Conservation (phyloP, 2,797 vertebrate species). For the Hydrocynus forskahlii region DNA sequence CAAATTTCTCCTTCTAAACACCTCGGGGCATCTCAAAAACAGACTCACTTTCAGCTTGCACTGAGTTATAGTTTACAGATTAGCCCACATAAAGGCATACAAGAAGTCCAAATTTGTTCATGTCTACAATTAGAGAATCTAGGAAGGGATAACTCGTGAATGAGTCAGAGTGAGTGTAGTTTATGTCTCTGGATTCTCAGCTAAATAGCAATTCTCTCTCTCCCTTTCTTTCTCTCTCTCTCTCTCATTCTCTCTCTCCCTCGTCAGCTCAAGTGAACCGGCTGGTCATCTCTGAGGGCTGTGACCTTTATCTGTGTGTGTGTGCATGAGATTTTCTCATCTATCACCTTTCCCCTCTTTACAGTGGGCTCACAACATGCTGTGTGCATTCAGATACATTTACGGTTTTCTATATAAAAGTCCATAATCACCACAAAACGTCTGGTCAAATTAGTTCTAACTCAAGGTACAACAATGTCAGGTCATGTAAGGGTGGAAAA, state of each 20-base stretch:
- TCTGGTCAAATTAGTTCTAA: too few relatives aligned
- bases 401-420: neutral
- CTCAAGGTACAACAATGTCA: too few relatives aligned
- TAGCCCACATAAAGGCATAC: slow-evolving; percentile 1
- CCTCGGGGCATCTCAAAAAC: slow-evolving; percentile 27
- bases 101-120: slow-evolving; percentile 9
- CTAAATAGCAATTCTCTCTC: slow-evolving; percentile 34
- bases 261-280: slow-evolving; percentile 11
- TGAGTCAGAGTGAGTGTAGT: slow-evolving; percentile 23
- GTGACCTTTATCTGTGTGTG: slow-evolving; percentile 42
- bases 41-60: neutral
- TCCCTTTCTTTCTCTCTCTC: slow-evolving; percentile 60
- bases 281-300: slow-evolving; percentile 38
- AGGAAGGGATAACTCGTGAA: slow-evolving; percentile 29
- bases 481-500: too few relatives aligned
- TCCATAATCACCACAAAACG: too few relatives aligned
- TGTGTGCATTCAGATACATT: neutral
- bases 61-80: slow-evolving; percentile 19
- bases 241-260: slow-evolving; percentile 56
- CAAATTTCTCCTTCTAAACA: neutral
- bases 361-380: neutral
- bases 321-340: slow-evolving; percentile 22
- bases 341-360: slow-evolving; percentile 3
- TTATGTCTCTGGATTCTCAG: slow-evolving; percentile 39
- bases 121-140: slow-evolving; percentile 42